Conservation (phyloP, 35 echinoderm and acorn worm species). For the Apostichopus parvimensis region DNA sequence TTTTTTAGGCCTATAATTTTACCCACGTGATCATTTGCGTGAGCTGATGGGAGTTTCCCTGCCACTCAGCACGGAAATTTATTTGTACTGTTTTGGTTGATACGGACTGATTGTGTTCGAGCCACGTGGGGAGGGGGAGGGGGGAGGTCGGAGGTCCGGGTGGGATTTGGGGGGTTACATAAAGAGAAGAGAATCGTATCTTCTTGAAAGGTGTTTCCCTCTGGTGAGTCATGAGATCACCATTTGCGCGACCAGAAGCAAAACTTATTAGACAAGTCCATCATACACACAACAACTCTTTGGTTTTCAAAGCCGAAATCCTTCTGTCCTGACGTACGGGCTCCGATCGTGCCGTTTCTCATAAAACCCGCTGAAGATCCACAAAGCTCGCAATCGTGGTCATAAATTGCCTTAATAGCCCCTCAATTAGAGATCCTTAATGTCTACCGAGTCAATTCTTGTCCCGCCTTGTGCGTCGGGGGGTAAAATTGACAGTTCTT, state of each 20-base stretch:
- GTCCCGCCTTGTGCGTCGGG: background rate
- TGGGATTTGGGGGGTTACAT: no score
- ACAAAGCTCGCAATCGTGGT: background rate
- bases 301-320: conserved; percentile 32
- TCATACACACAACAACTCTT: background rate
- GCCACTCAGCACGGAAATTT: no score
- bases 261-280: background rate
- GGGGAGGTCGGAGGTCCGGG: no score
- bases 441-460: background rate
- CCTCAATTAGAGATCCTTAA: conserved; percentile 33
- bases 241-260: background rate
- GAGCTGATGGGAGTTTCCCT: no score
- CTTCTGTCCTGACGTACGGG: background rate
- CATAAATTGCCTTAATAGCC: conserved; percentile 52
- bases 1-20: no score
- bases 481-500: conserved; percentile 21
- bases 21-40: no score
- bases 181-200: no score
- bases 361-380: conserved; percentile 2
- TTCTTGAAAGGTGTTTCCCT: no score
- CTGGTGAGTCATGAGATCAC: background rate
- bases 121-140: no score
- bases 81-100: no score
- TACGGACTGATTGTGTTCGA: no score
- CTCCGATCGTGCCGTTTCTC: conserved; percentile 32